Conservation (phyloP, 2,797 vertebrate species). For the Huso huso region DNA sequence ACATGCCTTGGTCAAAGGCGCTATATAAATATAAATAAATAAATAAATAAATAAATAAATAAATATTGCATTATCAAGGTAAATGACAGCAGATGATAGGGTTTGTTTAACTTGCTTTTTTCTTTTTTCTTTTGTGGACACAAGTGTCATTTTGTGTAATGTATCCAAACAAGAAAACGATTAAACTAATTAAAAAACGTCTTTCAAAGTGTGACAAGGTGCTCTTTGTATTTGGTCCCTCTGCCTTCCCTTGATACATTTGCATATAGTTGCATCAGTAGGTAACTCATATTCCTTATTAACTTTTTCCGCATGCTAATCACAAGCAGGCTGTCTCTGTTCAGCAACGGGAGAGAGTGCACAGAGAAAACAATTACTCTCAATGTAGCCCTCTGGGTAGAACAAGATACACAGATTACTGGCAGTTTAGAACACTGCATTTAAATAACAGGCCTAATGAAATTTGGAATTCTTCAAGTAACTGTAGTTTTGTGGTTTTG, state of each 20-base stretch:
- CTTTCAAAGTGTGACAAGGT: slow-evolving; percentile 62
- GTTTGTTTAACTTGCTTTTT: slow-evolving; percentile 34
- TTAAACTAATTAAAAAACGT: slow-evolving; percentile 72
- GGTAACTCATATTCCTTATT: neutral
- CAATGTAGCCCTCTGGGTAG: neutral
- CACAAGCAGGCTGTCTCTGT: neutral
- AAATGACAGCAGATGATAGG: slow-evolving; percentile 18
- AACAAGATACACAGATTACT: too few relatives aligned
- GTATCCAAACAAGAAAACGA: slow-evolving; percentile 62
- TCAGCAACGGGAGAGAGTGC: neutral
- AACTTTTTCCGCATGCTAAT: neutral
- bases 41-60: too few relatives aligned
- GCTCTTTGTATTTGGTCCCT: slow-evolving; percentile 36
- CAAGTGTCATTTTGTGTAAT: slow-evolving; percentile 61
- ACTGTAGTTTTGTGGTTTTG: too few relatives aligned
- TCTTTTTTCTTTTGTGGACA: slow-evolving; percentile 43
- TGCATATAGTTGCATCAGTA: too few relatives aligned
- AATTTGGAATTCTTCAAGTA: too few relatives aligned
- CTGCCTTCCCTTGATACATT: neutral
- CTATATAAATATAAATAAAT: too few relatives aligned
- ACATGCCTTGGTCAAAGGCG: too few relatives aligned
- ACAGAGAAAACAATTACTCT: neutral
- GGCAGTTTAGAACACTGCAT: too few relatives aligned
- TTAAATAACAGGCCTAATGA: too few relatives aligned
- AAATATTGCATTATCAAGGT: slow-evolving; percentile 12